Base-by-base conservation (phyloP, 2,888 invertebrate genomes). In the Lordiphosa fenestrarum region DNA sequence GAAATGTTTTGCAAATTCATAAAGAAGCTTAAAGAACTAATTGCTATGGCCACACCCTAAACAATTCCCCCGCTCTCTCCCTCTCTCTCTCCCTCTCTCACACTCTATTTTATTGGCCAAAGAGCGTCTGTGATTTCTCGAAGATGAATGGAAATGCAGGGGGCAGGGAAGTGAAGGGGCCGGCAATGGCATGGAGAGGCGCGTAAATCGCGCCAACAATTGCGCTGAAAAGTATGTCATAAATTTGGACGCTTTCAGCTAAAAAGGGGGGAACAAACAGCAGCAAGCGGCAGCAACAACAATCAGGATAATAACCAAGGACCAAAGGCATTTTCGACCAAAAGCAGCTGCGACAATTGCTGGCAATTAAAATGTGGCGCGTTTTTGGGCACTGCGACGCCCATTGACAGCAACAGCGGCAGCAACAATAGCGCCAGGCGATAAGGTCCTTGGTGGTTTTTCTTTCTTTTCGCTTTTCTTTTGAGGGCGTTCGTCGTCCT, bases 321-420 rank as follows among this genome's bases (percentile, higher is more conserved):
- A 30, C 40, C 47, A n/a, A 59, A 56, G 50, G 56, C 44, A 38
- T 53, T 36, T 44, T 37, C 44, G 42, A 42, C 21, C 6, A 46
- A 40, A 50, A 65, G 63, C 63, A 63, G 63, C 63, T 63, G 63
- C 50, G 71, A 80, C 82, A 84, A 77, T 84, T 80, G 83, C 67
- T 85, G 82, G 82, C 82, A 83, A 83, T 83, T 83, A 83, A 83
- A 83, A 81, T 85, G 85, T 84, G 85, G 71, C 82, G 84, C 77
- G 69, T 71, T 81, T 74, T 81, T 61, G 57, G 72, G 65, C 69
- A 67, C 65, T 25, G 25, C 25, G 25, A 25, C 25, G 77, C 50
- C 67, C 82, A 82, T 74, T 65, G 68, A 61, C 65, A 66, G 46
- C 42, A 53, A 9, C 36, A 48, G 19, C 37, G 47, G 40, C 42